phyloP scores from a whole-genome alignment of 1,140 invertebrate species.

The Drosophila elegans region DNA sequence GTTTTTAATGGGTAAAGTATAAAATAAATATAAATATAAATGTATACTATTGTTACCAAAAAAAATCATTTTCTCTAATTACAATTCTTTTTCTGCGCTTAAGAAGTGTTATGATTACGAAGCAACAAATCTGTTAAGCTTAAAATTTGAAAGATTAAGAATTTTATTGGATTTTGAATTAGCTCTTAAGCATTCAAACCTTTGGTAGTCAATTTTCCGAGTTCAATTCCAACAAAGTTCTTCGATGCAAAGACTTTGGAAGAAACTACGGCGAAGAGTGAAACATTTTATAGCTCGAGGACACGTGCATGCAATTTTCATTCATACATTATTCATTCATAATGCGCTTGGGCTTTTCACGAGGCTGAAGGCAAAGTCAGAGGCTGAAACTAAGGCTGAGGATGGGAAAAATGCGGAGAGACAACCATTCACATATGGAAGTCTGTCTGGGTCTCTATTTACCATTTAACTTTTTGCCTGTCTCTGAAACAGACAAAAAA shows the following conservation, averaged over 20 bases:
- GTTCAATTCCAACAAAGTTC: conserved; percentile 13
- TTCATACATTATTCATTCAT: conserved; percentile 84
- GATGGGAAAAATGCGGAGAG: conserved; percentile 12
- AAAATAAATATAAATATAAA: no score
- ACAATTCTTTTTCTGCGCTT: no score
- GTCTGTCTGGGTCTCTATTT: conserved; percentile 47
- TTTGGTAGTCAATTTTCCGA: not conserved
- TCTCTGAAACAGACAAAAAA: conserved; percentile 57
- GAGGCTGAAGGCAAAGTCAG: conserved; percentile 7
- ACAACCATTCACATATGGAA: conserved; percentile 69
- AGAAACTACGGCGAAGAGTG: conserved; percentile 52
- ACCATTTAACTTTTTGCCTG: conserved; percentile 56
- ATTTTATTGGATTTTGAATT: no score
- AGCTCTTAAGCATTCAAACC: not conserved
- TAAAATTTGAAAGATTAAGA: no score
- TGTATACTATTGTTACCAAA: no score
- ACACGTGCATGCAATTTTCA: conserved; percentile 84
- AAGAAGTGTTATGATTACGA: no score
- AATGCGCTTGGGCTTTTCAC: conserved; percentile 65
- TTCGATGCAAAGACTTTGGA: conserved; percentile 2
- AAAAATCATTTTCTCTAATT: no score
- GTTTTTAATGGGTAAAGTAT: no score
- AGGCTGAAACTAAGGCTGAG: not conserved
- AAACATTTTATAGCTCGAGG: conserved; percentile 79
- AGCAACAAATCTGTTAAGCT: no score